Evolutionary conservation across 1,140 invertebrate species (phyloP).

Genomic region (Atta cephalotes): DNA sequence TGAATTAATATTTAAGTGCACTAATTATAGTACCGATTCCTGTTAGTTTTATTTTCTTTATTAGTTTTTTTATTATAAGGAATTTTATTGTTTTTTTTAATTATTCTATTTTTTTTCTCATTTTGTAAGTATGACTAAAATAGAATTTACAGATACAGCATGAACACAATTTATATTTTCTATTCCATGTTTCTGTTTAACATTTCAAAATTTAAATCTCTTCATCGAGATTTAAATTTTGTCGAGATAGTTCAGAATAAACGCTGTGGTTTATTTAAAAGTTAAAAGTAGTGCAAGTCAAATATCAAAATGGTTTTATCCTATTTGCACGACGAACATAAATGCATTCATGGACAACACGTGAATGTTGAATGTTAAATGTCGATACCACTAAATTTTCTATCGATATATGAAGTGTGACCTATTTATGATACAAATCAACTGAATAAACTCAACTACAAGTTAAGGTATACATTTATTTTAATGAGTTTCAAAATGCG

Average conservation of each 20-base stretch:
- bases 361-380: constrained; percentile 45
- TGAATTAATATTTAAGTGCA: no score
- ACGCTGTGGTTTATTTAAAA: constrained; percentile 61
- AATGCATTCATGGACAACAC: constrained; percentile 23
- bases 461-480: background rate
- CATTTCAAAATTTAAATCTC: background rate
- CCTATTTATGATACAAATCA: constrained; percentile 16
- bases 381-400: constrained; percentile 42
- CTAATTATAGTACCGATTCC: no score
- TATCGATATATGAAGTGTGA: constrained; percentile 5
- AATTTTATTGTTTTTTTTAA: no score
- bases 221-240: constrained; percentile 39
- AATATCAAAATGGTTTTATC: constrained; percentile 44
- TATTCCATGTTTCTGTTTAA: constrained; percentile 15
- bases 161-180: background rate
- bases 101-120: background rate
- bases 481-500: background rate
- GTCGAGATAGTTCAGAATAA: constrained; percentile 26
- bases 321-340: constrained; percentile 22
- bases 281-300: constrained; percentile 59
- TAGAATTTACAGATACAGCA: background rate
- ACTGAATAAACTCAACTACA: background rate
- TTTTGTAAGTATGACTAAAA: background rate
- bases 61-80: no score
- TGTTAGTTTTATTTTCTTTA: no score